Conservation (phyloP, 2,888 invertebrate genomes). For the Sphinx pinastri region DNA sequence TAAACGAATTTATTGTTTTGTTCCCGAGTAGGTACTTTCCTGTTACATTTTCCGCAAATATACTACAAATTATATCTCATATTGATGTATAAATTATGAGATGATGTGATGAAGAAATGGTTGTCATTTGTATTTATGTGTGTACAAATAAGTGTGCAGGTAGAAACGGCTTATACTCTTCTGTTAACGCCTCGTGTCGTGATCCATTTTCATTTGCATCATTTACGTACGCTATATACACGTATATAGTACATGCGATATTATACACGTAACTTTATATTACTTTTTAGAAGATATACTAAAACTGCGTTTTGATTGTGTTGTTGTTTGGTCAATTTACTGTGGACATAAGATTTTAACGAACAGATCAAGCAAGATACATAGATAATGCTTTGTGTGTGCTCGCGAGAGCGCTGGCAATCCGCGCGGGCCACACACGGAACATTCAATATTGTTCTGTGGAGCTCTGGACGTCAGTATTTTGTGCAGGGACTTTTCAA, state of each 20-base stretch:
- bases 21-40: too few relatives aligned
- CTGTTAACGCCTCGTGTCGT: slow-evolving; percentile 69
- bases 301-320: slow-evolving; percentile 5
- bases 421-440: too few relatives aligned
- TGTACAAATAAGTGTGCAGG: slow-evolving; percentile 16
- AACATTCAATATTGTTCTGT: too few relatives aligned
- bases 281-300: slow-evolving; percentile 11
- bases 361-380: too few relatives aligned
- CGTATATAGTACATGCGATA: neutral
- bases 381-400: too few relatives aligned
- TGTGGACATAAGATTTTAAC: neutral
- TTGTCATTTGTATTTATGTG: neutral
- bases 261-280: slow-evolving; percentile 7
- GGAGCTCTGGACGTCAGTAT: too few relatives aligned
- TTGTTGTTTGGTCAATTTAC: neutral
- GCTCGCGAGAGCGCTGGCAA: too few relatives aligned
- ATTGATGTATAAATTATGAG: neutral
- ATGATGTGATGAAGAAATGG: neutral
- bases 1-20: too few relatives aligned
- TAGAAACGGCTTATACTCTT: slow-evolving; percentile 31
- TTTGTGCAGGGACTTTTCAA: too few relatives aligned
- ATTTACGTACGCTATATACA: slow-evolving; percentile 27
- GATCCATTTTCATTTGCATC: slow-evolving; percentile 69
- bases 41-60: neutral
- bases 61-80: neutral